Evolutionary conservation across 1,140 invertebrate genomes (phyloP).

Genomic region (Pseudomyrmex dendroicus): DNA sequence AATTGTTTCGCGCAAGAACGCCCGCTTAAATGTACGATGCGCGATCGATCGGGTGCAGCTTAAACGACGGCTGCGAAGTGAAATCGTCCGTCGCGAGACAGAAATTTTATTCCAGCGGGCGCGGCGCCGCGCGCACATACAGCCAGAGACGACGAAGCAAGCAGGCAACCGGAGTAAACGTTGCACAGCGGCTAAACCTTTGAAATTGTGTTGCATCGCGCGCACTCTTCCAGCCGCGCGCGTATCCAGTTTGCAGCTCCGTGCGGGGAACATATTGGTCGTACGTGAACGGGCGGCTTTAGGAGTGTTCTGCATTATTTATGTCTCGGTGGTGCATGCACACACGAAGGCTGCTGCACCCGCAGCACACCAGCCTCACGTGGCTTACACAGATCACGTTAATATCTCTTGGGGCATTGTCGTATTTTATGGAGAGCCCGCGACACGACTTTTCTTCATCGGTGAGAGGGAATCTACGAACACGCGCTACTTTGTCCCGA

Average conservation of each 20-base stretch:
- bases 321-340: slow-evolving; percentile 65
- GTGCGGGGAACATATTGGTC: slow-evolving; percentile 72
- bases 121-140: no score
- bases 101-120: slow-evolving; percentile 39
- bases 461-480: slow-evolving; percentile 6
- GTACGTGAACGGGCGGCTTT: slow-evolving; percentile 74
- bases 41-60: slow-evolving; percentile 16
- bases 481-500: neutral
- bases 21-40: neutral
- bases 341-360: slow-evolving; percentile 31
- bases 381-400: slow-evolving; percentile 75
- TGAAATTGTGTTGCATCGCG: slow-evolving; percentile 50
- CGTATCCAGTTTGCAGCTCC: slow-evolving; percentile 66
- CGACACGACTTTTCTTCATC: slow-evolving; percentile 66
- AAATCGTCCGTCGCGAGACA: slow-evolving; percentile 35
- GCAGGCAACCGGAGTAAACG: slow-evolving; percentile 38
- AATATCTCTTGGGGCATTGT: slow-evolving; percentile 70
- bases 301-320: slow-evolving; percentile 76
- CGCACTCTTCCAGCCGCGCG: slow-evolving; percentile 54
- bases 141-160: slow-evolving; percentile 5
- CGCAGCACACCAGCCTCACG: slow-evolving; percentile 60
- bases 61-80: slow-evolving; percentile 40
- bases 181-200: slow-evolving; percentile 24
- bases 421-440: slow-evolving; percentile 67
- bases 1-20: neutral